Conservation (phyloP, 1,140 invertebrate genomes). For the Rhopalosiphum padi region DNA sequence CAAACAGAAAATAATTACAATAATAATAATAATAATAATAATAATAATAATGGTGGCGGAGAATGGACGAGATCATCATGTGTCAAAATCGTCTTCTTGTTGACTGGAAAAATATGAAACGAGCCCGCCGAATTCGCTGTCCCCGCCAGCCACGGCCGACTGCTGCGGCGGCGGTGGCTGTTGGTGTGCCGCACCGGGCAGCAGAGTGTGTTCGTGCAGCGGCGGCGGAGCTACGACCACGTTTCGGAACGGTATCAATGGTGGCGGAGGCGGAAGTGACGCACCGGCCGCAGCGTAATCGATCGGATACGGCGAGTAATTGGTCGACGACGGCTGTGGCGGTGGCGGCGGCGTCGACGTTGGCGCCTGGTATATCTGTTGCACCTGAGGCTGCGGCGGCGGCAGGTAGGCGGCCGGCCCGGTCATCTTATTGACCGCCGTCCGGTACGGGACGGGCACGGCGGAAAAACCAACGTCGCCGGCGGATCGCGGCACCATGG, state of each 20-base stretch:
- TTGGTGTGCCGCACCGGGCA: background rate
- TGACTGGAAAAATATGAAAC: constrained; percentile 89
- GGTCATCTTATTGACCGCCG: background rate
- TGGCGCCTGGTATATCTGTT: constrained; percentile 12
- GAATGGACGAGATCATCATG: constrained; percentile 56
- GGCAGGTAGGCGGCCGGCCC: background rate
- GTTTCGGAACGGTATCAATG: background rate
- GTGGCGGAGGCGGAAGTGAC: background rate
- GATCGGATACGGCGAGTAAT: background rate
- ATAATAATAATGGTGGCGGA: background rate
- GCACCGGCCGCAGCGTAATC: background rate
- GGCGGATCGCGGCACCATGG: background rate
- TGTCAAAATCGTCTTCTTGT: constrained; percentile 69
- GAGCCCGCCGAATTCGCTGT: constrained; percentile 79
- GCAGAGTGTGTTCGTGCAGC: background rate
- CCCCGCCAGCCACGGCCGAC: background rate
- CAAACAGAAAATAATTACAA: background rate
- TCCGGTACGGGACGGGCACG: background rate
- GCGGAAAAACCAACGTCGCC: background rate
- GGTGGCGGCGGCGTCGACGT: background rate
- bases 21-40: background rate
- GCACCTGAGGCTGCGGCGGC: background rate
- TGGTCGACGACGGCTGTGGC: background rate
- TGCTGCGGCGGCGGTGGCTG: background rate
- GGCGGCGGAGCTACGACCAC: background rate